Evolutionary conservation across 2,113 vertebrate species (phyloP).

Genomic region (Laterallus jamaicensis): DNA sequence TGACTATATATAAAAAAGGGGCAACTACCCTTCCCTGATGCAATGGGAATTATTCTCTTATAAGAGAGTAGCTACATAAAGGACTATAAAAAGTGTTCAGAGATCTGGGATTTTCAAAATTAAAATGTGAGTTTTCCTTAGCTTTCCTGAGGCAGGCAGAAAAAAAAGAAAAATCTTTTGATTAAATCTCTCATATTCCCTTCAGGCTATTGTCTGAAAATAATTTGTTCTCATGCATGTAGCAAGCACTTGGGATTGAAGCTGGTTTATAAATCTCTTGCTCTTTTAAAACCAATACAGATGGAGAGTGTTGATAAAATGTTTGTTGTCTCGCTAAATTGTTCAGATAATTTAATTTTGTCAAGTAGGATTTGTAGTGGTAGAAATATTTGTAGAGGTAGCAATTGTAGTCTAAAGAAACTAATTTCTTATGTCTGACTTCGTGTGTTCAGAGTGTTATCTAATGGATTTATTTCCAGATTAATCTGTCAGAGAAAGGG

Average conservation of each 20-base stretch:
- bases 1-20: neutral
- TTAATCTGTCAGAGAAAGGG: neutral
- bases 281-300: neutral
- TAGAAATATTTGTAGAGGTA: neutral
- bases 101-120: neutral
- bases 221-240: neutral
- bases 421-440: neutral
- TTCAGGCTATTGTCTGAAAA: conserved; percentile 7
- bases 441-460: neutral
- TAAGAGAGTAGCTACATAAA: neutral
- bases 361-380: neutral
- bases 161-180: neutral
- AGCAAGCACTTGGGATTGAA: neutral
- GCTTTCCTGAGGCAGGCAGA: neutral
- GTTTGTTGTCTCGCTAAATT: conserved; percentile 39
- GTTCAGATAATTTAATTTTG: conserved; percentile 39
- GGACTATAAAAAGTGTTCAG: neutral
- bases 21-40: neutral
- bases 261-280: conserved; percentile 10
- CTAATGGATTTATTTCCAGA: conserved; percentile 1
- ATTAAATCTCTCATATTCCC: neutral
- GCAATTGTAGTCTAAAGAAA: neutral
- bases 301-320: conserved; percentile 18
- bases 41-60: neutral
- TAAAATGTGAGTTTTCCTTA: neutral